Evolutionary conservation across 2,113 vertebrate species (phyloP).

Genomic region (Mastomys natalensis): DNA sequence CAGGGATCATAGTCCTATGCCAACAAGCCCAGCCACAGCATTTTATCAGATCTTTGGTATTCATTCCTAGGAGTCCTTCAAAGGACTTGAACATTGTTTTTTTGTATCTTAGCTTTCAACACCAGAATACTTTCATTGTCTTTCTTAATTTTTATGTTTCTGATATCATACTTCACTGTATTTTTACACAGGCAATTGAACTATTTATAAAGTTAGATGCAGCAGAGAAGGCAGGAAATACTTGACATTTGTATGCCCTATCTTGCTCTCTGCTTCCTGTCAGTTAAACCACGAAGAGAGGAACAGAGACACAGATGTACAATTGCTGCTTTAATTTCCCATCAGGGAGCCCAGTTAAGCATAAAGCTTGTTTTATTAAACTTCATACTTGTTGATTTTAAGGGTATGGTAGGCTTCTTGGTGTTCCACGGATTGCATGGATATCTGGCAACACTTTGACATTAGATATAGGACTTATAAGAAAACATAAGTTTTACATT

Average conservation of each 20-base stretch:
- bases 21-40: neutral
- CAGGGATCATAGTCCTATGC: neutral
- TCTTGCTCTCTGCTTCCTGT: slow-evolving; percentile 88
- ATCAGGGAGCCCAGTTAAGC: slow-evolving; percentile 51
- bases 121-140: slow-evolving; percentile 16
- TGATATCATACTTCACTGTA: slow-evolving; percentile 31
- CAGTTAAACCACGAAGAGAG: slow-evolving; percentile 89
- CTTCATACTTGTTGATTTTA: slow-evolving; percentile 55
- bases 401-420: slow-evolving; percentile 18
- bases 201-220: slow-evolving; percentile 82
- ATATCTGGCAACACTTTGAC: neutral
- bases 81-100: slow-evolving; percentile 42
- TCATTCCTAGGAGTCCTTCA: slow-evolving; percentile 22
- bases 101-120: neutral
- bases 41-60: slow-evolving; percentile 28
- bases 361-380: slow-evolving; percentile 61
- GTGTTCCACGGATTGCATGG: neutral
- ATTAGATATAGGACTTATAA: neutral
- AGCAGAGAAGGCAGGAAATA: slow-evolving; percentile 84
- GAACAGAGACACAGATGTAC: slow-evolving; percentile 88
- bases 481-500: slow-evolving; percentile 49
- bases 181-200: slow-evolving; percentile 45
- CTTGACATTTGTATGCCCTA: slow-evolving; percentile 72
- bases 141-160: slow-evolving; percentile 18
- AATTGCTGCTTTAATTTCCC: slow-evolving; percentile 63